These are phyloP conservation scores for Corythornis cristatus DNA, from an alignment of 2,113 vertebrate species.

Conservation along the genomic window DNA sequence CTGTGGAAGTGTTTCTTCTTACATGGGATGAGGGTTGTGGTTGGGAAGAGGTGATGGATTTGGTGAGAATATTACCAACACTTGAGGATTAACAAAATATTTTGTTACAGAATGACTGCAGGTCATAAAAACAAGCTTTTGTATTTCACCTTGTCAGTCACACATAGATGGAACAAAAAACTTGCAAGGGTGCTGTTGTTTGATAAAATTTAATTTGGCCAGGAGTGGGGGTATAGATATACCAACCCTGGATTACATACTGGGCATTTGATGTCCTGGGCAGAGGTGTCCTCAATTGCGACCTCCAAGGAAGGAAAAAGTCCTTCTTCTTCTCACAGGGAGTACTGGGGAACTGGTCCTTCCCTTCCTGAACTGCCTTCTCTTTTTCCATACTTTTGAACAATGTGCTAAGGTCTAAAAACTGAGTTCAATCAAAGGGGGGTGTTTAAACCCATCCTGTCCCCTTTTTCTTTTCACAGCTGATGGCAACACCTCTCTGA, in stretches of 20 bases:
- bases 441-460: fast-evolving
- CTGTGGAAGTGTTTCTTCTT: background rate
- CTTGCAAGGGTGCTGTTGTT: background rate
- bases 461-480: background rate
- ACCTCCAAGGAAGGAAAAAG: background rate
- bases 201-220: background rate
- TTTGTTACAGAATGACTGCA: background rate
- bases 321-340: background rate
- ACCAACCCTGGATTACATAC: background rate
- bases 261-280: background rate
- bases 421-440: background rate
- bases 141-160: background rate
- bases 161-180: background rate
- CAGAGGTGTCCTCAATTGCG: too few species aligned
- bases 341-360: fast-evolving
- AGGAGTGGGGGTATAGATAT: background rate
- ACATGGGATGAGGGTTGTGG: background rate
- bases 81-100: background rate
- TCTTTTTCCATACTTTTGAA: background rate
- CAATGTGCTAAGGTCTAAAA: background rate
- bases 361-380: background rate
- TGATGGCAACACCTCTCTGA: background rate
- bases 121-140: background rate
- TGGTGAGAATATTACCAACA: background rate
- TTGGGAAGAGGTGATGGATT: background rate